phyloP scores from a whole-genome alignment of 1,140 invertebrate genomes.

The Lordiphosa clarofinis region DNA sequence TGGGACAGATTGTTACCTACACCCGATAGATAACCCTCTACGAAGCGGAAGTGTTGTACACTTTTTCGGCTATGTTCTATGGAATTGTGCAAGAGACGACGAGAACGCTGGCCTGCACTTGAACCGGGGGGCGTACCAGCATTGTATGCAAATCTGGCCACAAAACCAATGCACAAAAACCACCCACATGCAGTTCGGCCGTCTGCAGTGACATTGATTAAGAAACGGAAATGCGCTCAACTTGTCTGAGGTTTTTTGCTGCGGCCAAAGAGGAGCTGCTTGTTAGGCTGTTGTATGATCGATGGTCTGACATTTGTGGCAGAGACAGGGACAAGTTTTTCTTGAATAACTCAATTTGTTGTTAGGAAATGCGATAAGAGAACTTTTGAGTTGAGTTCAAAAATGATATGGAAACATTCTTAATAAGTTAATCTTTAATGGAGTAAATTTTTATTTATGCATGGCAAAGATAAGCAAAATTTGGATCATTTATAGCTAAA shows the following conservation, averaged over 20 bases:
- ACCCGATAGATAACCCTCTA: constrained; percentile 34
- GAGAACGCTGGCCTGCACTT: constrained; percentile 41
- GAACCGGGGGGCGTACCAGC: constrained; percentile 24
- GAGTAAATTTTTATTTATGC: too few relatives aligned
- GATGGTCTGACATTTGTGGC: constrained; percentile 14
- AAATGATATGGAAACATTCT: too few relatives aligned
- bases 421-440: too few relatives aligned
- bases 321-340: too few relatives aligned
- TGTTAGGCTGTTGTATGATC: constrained; percentile 28
- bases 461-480: too few relatives aligned
- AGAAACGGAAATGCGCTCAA: constrained; percentile 72
- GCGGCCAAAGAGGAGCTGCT: neutral
- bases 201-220: constrained; percentile 67
- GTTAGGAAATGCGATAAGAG: too few relatives aligned
- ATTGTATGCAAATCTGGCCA: constrained; percentile 67
- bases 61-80: constrained; percentile 26
- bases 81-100: constrained; percentile 58
- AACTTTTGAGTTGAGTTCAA: too few relatives aligned
- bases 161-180: constrained; percentile 54
- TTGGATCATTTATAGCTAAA: too few relatives aligned
- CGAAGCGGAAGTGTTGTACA: constrained; percentile 54
- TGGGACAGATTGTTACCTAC: constrained; percentile 59
- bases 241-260: constrained; percentile 22
- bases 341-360: too few relatives aligned
- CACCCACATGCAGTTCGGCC: constrained; percentile 42